phyloP scores from a whole-genome alignment of 2,797 vertebrate species.

The Pipistrellus pygmaeus region DNA sequence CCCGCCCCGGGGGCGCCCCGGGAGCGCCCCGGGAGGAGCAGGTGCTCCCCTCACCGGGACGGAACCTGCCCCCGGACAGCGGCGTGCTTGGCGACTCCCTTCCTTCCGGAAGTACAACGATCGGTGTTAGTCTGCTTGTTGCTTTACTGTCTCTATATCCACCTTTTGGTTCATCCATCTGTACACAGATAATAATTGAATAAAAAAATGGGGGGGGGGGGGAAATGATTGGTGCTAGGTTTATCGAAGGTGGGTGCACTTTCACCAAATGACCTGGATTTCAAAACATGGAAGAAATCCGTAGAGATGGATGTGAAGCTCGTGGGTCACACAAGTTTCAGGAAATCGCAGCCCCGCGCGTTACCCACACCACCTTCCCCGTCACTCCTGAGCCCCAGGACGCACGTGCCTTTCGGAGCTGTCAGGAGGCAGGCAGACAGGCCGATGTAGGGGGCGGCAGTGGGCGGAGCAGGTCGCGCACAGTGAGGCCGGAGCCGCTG shows the following conservation, averaged over 20 bases:
- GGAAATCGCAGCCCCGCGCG: neutral
- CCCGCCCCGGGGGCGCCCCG: constrained; percentile 89
- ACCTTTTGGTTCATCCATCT: too few species aligned
- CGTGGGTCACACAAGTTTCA: neutral
- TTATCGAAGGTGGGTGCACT: neutral
- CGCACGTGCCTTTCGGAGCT: neutral
- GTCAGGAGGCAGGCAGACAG: neutral
- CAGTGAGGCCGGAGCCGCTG: neutral
- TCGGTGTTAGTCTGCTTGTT: neutral
- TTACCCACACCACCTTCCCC: neutral
- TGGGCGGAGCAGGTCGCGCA: neutral
- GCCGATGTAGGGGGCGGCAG: neutral
- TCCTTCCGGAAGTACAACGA: constrained; percentile 87
- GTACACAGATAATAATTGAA: too few species aligned
- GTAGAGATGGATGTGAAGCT: neutral
- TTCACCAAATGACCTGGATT: neutral
- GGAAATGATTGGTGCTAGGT: constrained; percentile 54
- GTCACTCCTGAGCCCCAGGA: neutral
- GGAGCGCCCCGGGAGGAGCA: constrained; percentile 91
- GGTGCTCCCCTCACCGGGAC: constrained; percentile 92
- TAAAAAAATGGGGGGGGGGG: too few species aligned
- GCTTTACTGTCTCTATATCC: too few species aligned
- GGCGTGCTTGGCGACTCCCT: constrained; percentile 89
- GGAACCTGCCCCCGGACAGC: constrained; percentile 88
- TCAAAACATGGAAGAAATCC: constrained; percentile 13